These are phyloP conservation scores for Neoscelio sp. DNA, from an alignment of 2,888 invertebrate species.

Conservation along the genomic window DNA sequence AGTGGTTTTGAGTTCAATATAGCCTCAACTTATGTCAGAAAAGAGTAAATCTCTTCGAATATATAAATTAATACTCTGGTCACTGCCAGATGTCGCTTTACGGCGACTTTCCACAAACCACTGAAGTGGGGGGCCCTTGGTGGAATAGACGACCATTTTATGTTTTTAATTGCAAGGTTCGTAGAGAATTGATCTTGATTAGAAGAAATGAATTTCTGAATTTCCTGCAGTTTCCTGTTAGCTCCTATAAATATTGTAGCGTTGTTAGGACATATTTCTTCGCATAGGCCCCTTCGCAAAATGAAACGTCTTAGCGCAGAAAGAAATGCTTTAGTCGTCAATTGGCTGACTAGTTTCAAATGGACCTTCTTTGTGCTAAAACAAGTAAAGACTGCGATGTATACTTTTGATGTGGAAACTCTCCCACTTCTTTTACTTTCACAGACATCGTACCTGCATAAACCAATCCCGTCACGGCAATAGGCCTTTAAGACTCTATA, in stretches of 20 bases:
- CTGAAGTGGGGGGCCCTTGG: slow-evolving; percentile 48
- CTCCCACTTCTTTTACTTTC: slow-evolving; percentile 37
- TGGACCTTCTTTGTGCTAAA: slow-evolving; percentile 62
- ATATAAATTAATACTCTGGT: slow-evolving; percentile 10
- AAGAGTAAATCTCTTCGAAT: slow-evolving; percentile 67
- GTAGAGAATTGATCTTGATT: not conserved
- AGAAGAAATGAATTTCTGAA: slow-evolving; percentile 25
- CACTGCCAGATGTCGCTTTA: slow-evolving; percentile 68
- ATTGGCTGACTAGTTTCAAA: slow-evolving; percentile 51
- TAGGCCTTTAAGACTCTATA: slow-evolving; percentile 12
- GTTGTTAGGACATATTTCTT: slow-evolving; percentile 52
- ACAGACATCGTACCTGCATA: slow-evolving; percentile 63
- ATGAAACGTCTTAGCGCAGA: slow-evolving; percentile 50
- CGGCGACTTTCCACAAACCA: slow-evolving; percentile 71
- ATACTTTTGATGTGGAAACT: slow-evolving; percentile 52
- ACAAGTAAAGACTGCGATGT: slow-evolving; percentile 70
- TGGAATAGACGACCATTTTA: slow-evolving; percentile 58
- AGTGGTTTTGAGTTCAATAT: slow-evolving; percentile 10
- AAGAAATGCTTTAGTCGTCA: slow-evolving; percentile 48
- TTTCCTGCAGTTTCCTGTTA: slow-evolving; percentile 30
- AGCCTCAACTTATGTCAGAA: slow-evolving; percentile 28
- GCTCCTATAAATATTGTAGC: slow-evolving; percentile 63
- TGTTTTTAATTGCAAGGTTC: slow-evolving; percentile 12
- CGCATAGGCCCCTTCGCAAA: slow-evolving; percentile 45
- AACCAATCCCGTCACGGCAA: not conserved